Base-by-base conservation (phyloP, 1,140 invertebrate genomes). In the Ostrea denselamellosa region DNA sequence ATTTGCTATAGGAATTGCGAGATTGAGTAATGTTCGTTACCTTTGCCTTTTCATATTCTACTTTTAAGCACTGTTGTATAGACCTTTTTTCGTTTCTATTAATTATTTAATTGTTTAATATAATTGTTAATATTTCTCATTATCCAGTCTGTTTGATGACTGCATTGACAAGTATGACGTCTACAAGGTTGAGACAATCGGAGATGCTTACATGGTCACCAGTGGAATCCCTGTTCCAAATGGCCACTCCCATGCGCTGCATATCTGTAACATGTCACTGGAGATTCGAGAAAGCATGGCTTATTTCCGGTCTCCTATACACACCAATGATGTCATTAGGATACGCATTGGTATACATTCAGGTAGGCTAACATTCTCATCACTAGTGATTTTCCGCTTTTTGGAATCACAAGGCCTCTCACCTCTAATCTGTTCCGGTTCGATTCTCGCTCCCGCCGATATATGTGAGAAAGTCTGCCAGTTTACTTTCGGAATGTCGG, bases 161-260 rank as follows among this genome's bases (percentile, higher is more conserved):
- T 87, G 81, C 58, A 87, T 98, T 91, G 97, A 98, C 93, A 97
- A 97, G n/a, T 98, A 98, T 93, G 97, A 97, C 92, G 97, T 98
- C 2, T 98, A 98, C 93, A 44, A 44, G 34, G 34, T 44, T 44
- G 34, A 44, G 34, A 44, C 34, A 44, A 44, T 44, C 34, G 34
- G 34, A 44, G 34, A 44, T 44, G 34, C 34, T 5, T 44, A 44
- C 34, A 44, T 44, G 34, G 34, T 44, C 34, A 44, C 34, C 34
- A 44, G 34, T 44, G 34, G 34, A 44, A 44, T 44, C 34, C 34
- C 34, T 44, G 96, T 97, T 2, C 96, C 96, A 91, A 97, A 97
- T 92, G 96, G 96, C 12, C 97, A 97, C 95, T 97, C 97, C 92
- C 97, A 97, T 88, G 93, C 95, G 93, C 65, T 93, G 96, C 97